Evolutionary conservation across 1,140 invertebrate species (phyloP).

Genomic region (Hyphantria cunea): DNA sequence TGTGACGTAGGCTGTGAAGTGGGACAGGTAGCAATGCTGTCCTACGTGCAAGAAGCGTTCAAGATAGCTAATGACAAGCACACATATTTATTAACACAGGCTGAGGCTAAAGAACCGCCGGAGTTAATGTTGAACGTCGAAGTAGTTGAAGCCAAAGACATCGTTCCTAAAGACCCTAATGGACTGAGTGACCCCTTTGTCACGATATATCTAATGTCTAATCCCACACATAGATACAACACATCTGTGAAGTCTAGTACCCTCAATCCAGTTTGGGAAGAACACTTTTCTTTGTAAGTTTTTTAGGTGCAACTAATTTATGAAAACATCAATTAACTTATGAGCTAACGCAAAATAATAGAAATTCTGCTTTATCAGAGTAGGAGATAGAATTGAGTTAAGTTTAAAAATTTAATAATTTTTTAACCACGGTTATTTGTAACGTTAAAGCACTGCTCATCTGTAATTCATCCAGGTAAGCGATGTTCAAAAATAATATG

Average conservation of each 20-base stretch:
- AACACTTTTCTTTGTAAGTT: constrained; percentile 98
- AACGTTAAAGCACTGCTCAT: too few species aligned
- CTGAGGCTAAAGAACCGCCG: constrained; percentile 91
- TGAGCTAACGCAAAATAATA: too few species aligned
- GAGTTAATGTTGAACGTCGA: constrained; percentile 96
- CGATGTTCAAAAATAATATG: too few species aligned
- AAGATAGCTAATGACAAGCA: constrained; percentile 90
- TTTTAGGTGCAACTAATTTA: background rate
- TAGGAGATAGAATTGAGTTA: too few species aligned
- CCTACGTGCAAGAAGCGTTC: constrained; percentile 94
- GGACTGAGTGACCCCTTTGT: constrained; percentile 98
- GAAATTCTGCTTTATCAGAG: too few species aligned
- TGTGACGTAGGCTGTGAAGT: constrained; percentile 87
- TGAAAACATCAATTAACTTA: too few species aligned
- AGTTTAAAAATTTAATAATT: too few species aligned
- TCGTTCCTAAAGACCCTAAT: constrained; percentile 97
- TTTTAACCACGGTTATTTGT: too few species aligned
- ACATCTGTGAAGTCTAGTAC: constrained; percentile 95
- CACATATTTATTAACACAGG: constrained; percentile 85
- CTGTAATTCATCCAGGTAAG: too few species aligned
- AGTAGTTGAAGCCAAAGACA: constrained; percentile 95
- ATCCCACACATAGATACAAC: constrained; percentile 89
- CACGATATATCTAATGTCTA: constrained; percentile 90
- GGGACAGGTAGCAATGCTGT: constrained; percentile 87
- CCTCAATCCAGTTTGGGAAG: constrained; percentile 96